Conservation (phyloP, 2,113 vertebrate species). For the Aix galericulata region DNA sequence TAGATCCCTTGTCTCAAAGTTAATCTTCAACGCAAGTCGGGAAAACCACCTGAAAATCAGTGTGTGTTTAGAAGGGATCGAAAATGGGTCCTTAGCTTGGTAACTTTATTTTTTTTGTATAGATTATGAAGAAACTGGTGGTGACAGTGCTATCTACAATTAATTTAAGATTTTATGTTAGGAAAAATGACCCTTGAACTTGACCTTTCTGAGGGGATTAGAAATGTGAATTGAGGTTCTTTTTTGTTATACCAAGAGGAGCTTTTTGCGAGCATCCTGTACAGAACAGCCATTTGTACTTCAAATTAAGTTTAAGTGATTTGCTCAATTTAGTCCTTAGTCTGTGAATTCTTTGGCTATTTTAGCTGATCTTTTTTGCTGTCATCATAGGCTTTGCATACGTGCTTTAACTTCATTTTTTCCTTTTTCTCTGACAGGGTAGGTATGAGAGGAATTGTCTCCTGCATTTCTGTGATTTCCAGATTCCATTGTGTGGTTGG, state of each 20-base stretch:
- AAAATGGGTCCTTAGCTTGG: not conserved
- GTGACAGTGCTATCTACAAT: not conserved
- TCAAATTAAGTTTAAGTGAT: not conserved
- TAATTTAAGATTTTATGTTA: not conserved
- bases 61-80: not conserved
- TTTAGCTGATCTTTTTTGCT: not conserved
- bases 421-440: not conserved
- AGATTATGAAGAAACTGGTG: not conserved
- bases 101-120: not conserved
- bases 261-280: not conserved
- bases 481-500: not conserved
- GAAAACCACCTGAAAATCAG: not conserved
- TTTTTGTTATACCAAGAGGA: not conserved
- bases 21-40: not conserved
- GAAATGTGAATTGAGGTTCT: not conserved
- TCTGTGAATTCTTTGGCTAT: not conserved
- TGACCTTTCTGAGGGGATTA: not conserved
- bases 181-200: not conserved
- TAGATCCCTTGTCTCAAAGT: not conserved
- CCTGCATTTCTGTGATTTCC: not conserved
- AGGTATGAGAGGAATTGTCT: not conserved
- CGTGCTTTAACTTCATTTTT: not conserved
- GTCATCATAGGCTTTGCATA: not conserved
- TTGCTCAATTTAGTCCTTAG: not conserved
- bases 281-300: not conserved